Base-by-base conservation (phyloP, 2,888 invertebrate species). In the Xylota sylvarum region DNA sequence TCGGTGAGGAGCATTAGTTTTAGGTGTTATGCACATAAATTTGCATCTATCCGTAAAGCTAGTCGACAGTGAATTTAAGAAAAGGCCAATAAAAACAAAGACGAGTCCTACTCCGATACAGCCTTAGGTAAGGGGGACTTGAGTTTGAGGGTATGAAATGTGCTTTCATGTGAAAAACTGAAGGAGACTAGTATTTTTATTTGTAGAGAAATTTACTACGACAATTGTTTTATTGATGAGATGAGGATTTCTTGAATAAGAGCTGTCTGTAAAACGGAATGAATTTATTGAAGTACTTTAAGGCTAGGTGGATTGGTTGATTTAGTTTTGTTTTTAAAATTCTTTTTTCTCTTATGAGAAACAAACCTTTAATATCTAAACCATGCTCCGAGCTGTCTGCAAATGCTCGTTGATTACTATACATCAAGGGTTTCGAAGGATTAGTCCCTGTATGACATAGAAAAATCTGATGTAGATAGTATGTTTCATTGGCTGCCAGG, bases 1-100 rank as follows among this genome's bases (percentile, higher is more conserved):
- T 58, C 85, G 74, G 56, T 69, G 48, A 60, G 56, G 6, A 64
- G 64, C 70, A 76, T 80, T 85, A 65, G 76, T 81, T 85, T 62
- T 70, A 60, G 55, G 70, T 81, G 85, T 81, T 81, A 81, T 62
- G 70, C 67, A 72, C 76, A 85, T 85, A 85, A 81, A 85, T 85
- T 80, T 72, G 65, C 80, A 85, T 85, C 67, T 58, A 77, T 72
- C 46, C 50, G 19, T 14, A 64, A 50, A 56, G 27, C 17, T 17
- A 64, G 4, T 55, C 19, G 55, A 56, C 52, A 64, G 70, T 30
- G 37, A 35, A 43, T 56, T 69, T 19, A 14, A 9, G 46, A 65
- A 50, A 43, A 64, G 10, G 48, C 5, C 67, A 76, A 76, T 70
- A 74, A 64, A 76, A 76, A 65, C 17, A 58, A 60, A 62, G 56